These are phyloP conservation scores for Apostichopus japonicus DNA, from an alignment of 35 echinoderm and acorn worm genomes.

Conservation along the genomic window DNA sequence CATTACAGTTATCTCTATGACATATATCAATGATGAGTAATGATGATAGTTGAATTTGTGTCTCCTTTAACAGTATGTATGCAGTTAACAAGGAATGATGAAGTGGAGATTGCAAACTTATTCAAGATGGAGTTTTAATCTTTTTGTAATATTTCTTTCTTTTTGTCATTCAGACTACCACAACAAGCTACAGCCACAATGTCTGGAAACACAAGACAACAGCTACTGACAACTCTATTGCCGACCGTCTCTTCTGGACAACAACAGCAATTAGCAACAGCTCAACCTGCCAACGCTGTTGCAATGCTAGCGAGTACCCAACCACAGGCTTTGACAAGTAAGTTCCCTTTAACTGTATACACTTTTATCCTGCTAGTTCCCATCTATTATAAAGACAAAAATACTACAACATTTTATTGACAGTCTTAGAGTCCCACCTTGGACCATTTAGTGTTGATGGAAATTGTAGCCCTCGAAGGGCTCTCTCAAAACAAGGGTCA, in stretches of 20 bases:
- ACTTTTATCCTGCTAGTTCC: too few species aligned
- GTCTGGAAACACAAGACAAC: neutral
- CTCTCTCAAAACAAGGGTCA: too few species aligned
- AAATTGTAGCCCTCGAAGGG: too few species aligned
- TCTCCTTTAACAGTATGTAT: too few species aligned
- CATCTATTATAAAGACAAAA: too few species aligned
- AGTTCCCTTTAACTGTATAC: neutral
- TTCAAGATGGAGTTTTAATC: neutral
- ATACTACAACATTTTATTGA: too few species aligned
- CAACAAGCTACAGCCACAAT: neutral
- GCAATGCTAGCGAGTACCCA: conserved; percentile 50
- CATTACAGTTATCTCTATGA: too few species aligned
- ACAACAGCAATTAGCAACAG: conserved; percentile 36
- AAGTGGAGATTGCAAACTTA: neutral
- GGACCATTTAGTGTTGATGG: too few species aligned
- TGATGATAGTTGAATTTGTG: too few species aligned
- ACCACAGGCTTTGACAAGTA: conserved; percentile 36
- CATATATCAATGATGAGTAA: too few species aligned
- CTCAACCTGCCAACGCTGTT: conserved; percentile 45
- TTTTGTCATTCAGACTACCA: conserved; percentile 10
- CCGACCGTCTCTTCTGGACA: conserved; percentile 24
- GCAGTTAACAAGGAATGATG: neutral
- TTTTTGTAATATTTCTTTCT: neutral
- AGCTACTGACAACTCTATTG: conserved; percentile 44
- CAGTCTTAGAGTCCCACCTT: too few species aligned